phyloP scores from a whole-genome alignment of 2,797 vertebrate genomes.

The Alectoris magna region DNA sequence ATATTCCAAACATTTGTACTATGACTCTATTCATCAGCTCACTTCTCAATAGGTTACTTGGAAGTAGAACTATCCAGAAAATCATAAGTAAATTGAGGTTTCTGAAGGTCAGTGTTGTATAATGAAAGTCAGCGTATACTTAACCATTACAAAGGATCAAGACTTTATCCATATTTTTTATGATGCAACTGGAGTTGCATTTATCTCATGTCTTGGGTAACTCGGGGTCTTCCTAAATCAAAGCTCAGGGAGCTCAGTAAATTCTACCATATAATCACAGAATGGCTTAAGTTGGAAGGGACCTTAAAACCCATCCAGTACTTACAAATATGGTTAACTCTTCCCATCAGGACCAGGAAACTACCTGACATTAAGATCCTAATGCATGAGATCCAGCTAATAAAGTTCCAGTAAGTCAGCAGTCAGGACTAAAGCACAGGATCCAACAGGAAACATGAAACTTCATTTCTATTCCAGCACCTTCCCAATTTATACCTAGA shows the following conservation, averaged over 20 bases:
- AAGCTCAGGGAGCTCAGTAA: background rate
- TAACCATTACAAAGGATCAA: background rate
- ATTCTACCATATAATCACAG: no score
- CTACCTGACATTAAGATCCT: background rate
- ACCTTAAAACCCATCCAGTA: no score
- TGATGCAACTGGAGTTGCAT: background rate
- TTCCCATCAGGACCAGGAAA: background rate
- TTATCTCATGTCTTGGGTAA: background rate
- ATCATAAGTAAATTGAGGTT: background rate
- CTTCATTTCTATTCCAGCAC: background rate
- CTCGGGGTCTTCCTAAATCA: conserved; percentile 1
- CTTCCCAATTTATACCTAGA: background rate
- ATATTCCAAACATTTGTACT: background rate
- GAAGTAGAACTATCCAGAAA: background rate
- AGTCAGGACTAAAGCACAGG: background rate
- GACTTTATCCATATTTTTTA: background rate
- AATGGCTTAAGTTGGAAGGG: no score
- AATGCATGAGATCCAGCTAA: background rate
- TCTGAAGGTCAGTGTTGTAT: background rate
- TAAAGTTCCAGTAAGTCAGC: background rate
- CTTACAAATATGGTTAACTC: background rate
- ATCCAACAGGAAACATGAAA: background rate
- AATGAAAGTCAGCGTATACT: background rate
- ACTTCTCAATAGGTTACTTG: background rate
- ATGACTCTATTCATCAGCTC: background rate